Percentiles rank a stretch among this genome's conserved stretches.
These are phyloP conservation scores for Drosophila kanapiae DNA, from an alignment of 1,140 invertebrate genomes.

Conservation along the genomic window DNA sequence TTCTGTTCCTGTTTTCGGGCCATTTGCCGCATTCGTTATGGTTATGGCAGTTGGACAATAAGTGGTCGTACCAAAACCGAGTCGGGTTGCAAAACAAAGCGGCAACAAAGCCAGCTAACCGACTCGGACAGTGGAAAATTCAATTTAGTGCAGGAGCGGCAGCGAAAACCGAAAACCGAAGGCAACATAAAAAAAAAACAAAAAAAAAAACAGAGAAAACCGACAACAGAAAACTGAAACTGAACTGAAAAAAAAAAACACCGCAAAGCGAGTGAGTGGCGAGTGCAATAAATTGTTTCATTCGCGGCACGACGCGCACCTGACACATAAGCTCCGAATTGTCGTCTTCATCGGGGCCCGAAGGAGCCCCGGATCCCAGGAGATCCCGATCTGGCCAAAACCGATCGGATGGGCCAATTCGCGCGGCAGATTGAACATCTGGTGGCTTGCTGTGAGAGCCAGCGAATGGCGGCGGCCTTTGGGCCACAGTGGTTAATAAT, in stretches of 20 bases:
- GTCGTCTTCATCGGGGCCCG: conserved; percentile 67
- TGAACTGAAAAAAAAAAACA: conserved; percentile 24
- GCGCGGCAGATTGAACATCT: conserved; percentile 67
- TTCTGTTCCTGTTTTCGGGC: conserved; percentile 28
- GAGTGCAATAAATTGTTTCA: conserved; percentile 79
- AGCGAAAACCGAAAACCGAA: conserved; percentile 20
- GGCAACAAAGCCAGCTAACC: conserved; percentile 26
- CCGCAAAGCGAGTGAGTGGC: conserved; percentile 54
- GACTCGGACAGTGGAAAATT: conserved; percentile 52
- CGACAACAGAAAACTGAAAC: conserved; percentile 5
- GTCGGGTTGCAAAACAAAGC: conserved; percentile 32
- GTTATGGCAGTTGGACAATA: conserved; percentile 55
- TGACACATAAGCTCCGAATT: conserved; percentile 78
- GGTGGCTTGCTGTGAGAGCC: conserved; percentile 67
- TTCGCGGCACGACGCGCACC: conserved; percentile 75
- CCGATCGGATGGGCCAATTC: conserved; percentile 34
- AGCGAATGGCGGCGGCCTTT: conserved; percentile 20
- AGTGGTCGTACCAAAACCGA: conserved; percentile 37
- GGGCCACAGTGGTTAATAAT: conserved; percentile 41
- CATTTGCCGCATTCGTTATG: conserved; percentile 48
- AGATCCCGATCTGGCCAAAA: conserved; percentile 42
- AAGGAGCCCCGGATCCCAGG: conserved; percentile 4
- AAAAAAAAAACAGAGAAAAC: not conserved
- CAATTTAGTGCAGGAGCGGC: conserved; percentile 59
- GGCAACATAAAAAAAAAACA: conserved; percentile 19